Evolutionary conservation across 2,797 vertebrate species (phyloP), one percentile per base, ranked within the genome.

Genomic region (Falco berigora): DNA sequence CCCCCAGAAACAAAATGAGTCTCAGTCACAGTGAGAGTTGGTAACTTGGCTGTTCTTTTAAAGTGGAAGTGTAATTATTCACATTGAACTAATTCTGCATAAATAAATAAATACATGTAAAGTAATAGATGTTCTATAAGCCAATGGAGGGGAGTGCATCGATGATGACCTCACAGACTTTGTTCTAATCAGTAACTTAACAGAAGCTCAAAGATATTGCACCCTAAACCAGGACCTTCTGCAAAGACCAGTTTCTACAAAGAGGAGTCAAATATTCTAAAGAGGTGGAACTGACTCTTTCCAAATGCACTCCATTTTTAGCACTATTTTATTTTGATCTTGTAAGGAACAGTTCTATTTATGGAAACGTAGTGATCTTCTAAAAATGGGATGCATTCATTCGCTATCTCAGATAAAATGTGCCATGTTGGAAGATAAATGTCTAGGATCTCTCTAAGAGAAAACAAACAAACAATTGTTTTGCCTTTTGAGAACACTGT

Each of bases 391-490:
- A 52, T 58, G 50, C 58, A 47, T 89, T 92, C 88, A 82, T 95
- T 96, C 5, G 30, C 56, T 53, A 18, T 77, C 85, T 86, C 71
- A 76, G 95, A 23, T 38, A 75, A 93, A 96, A 94, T n/a, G 13
- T 13, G 77, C 62, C 59, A 49, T 92, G 80, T 84, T 81, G 55
- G 96, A 94, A 95, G 90, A 97, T 85, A 66, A 97, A 94, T 66
- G 91, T 92, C 86, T 89, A 32, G 34, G 86, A 77, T 90, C 78
- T 95, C 84, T 94, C 91, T 58, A 36, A 74, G 91, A 94, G 83
- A 93, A 96, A 85, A 92, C 96, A 96, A 95, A 63, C 75, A 90
- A 93, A 96, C 92, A 94, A 92, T 92, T 96, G 89, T 95, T 96
- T 93, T 85, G 86, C 74, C 80, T 94, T 95, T 93, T 92, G 96